Percentiles rank a stretch among this genome's conserved stretches.
phyloP scores from a whole-genome alignment of 2,888 invertebrate species.

The Abscondita cerata region DNA sequence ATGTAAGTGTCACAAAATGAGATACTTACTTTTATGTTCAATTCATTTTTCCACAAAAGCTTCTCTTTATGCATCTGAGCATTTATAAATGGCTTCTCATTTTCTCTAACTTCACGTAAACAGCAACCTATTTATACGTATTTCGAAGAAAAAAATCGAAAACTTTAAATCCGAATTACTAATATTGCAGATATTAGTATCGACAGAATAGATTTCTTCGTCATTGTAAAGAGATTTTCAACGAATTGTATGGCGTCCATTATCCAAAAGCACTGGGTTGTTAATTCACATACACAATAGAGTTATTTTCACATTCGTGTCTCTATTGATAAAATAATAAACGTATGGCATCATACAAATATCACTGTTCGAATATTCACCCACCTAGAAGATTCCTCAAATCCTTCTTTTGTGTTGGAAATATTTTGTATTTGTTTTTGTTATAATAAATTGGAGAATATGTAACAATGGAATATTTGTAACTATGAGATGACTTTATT shows the following conservation, averaged over 20 bases:
- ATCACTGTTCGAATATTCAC: slow-evolving; percentile 13
- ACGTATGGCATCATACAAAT: slow-evolving; percentile 27
- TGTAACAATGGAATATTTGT: no score
- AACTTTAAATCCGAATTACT: slow-evolving; percentile 1
- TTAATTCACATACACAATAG: slow-evolving; percentile 53
- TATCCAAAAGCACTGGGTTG: slow-evolving; percentile 52
- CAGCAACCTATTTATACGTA: no score
- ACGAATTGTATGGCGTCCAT: slow-evolving; percentile 39
- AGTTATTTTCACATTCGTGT: slow-evolving; percentile 54
- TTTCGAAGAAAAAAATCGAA: background rate
- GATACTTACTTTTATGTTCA: slow-evolving; percentile 53
- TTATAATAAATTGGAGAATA: no score
- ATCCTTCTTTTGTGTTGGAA: background rate
- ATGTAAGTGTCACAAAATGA: slow-evolving; percentile 51
- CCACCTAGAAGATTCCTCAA: slow-evolving; percentile 20
- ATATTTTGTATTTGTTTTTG: no score
- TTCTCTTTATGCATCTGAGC: slow-evolving; percentile 40
- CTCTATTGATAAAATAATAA: slow-evolving; percentile 25
- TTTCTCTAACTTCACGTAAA: background rate
- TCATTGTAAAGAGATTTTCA: slow-evolving; percentile 31
- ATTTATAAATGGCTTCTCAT: slow-evolving; percentile 8
- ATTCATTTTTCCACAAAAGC: slow-evolving; percentile 46
- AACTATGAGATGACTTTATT: no score
- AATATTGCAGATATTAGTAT: slow-evolving; percentile 26
- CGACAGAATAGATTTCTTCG: slow-evolving; percentile 22